Percentiles rank a stretch among this genome's conserved stretches.
phyloP scores from a whole-genome alignment of 2,797 vertebrate genomes.

The Coendou prehensilis region DNA sequence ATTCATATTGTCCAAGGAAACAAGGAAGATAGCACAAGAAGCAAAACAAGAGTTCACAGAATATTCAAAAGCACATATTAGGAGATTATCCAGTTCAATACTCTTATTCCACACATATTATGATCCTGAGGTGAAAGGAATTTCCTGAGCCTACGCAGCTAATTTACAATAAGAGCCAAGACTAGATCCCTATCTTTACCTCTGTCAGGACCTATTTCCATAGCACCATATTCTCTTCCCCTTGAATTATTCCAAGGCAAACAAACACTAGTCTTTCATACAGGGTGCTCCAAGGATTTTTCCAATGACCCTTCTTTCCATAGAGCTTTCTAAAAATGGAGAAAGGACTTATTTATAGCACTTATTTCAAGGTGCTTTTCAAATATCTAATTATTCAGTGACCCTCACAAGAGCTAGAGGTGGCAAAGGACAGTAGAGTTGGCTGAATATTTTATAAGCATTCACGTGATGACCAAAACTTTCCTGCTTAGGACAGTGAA shows the following conservation, averaged over 20 bases:
- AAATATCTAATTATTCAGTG: constrained; percentile 84
- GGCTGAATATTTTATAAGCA: constrained; percentile 70
- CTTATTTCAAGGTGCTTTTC: constrained; percentile 85
- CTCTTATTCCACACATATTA: background rate
- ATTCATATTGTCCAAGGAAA: background rate
- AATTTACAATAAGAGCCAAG: background rate
- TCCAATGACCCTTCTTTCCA: constrained; percentile 78
- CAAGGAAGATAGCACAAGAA: background rate
- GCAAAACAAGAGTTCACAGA: background rate
- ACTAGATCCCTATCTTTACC: background rate
- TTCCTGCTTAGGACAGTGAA: constrained; percentile 66
- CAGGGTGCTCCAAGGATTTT: constrained; percentile 77
- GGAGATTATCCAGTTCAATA: background rate
- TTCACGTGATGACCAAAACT: constrained; percentile 72
- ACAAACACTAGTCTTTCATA: constrained; percentile 36
- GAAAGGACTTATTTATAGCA: constrained; percentile 82
- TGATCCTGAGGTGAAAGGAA: background rate
- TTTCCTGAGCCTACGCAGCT: background rate
- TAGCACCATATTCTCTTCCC: background rate
- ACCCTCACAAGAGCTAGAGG: constrained; percentile 74
- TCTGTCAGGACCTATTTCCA: background rate
- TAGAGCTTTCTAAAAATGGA: constrained; percentile 83
- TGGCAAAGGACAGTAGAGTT: constrained; percentile 77
- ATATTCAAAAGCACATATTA: constrained; percentile 8
- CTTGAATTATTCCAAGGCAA: constrained; percentile 60